A percentile compares a stretch with the other conserved stretches of the same genome.
Conservation (phyloP, 2,797 vertebrate species). For the Leptodactylus fallax region DNA sequence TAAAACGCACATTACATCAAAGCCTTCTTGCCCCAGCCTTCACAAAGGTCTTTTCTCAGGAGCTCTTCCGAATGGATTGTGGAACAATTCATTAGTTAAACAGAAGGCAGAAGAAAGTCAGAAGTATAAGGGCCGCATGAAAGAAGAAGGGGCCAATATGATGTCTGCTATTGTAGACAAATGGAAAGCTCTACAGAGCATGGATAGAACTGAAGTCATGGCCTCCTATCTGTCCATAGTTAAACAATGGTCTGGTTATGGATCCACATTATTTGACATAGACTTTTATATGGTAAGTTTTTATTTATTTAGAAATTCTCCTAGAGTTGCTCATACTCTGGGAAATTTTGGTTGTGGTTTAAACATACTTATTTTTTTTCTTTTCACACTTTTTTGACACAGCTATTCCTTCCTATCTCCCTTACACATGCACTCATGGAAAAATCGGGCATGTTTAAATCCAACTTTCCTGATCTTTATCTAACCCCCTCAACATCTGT, state of each 20-base stretch:
- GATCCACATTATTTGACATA: constrained; percentile 92
- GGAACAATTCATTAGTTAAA: constrained; percentile 71
- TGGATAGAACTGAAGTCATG: constrained; percentile 88
- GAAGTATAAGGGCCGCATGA: constrained; percentile 78
- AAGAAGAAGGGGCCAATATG: constrained; percentile 80
- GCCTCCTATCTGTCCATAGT: constrained; percentile 88
- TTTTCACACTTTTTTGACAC: too few relatives aligned
- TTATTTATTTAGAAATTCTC: not conserved
- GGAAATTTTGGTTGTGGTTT: too few relatives aligned
- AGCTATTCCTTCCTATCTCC: too few relatives aligned
- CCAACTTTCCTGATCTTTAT: too few relatives aligned
- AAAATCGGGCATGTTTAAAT: too few relatives aligned
- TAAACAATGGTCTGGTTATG: constrained; percentile 91
- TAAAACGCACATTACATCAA: constrained; percentile 70
- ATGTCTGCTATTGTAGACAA: constrained; percentile 85
- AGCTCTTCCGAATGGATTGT: constrained; percentile 72
- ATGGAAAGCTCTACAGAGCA: constrained; percentile 88
- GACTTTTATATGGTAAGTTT: constrained; percentile 82
- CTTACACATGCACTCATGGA: too few relatives aligned
- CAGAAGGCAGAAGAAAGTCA: constrained; percentile 79
- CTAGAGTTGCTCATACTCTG: not conserved
- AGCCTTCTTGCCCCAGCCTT: constrained; percentile 72
- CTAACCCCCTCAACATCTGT: too few relatives aligned
- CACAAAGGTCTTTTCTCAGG: constrained; percentile 66
- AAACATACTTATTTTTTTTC: too few relatives aligned